phyloP scores from a whole-genome alignment of 2,888 invertebrate species.

The Xanthorhoe spadicearia region DNA sequence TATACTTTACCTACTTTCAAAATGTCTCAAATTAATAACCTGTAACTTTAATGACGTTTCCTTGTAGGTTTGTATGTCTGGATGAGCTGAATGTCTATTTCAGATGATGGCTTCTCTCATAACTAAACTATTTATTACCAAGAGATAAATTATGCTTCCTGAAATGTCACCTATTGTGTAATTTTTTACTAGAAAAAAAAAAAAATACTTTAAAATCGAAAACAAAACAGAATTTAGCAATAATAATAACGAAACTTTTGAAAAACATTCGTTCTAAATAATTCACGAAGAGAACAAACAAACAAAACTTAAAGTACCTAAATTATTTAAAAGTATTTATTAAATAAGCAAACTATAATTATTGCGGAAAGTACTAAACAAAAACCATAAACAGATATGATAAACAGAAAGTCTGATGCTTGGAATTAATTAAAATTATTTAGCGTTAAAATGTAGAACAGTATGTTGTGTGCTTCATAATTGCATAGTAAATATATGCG shows the following conservation, averaged over 20 bases:
- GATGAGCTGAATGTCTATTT: background rate
- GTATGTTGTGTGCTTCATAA: constrained; percentile 46
- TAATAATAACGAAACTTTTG: too few relatives aligned
- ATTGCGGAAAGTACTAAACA: constrained; percentile 24
- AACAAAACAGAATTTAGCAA: too few relatives aligned
- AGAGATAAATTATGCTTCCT: too few relatives aligned
- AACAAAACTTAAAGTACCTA: background rate
- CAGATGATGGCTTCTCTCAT: background rate
- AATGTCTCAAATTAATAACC: too few relatives aligned
- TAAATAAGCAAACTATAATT: constrained; percentile 2
- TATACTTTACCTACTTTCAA: too few relatives aligned
- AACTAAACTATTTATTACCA: background rate
- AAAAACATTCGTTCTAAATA: too few relatives aligned
- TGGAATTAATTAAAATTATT: constrained; percentile 45
- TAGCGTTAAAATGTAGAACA: constrained; percentile 42
- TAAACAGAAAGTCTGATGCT: constrained; percentile 39
- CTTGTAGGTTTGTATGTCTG: too few relatives aligned
- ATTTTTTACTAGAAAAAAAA: too few relatives aligned
- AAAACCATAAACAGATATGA: constrained; percentile 37
- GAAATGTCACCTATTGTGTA: too few relatives aligned
- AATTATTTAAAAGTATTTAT: background rate
- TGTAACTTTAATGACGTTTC: too few relatives aligned
- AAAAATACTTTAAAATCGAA: too few relatives aligned
- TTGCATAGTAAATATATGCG: constrained; percentile 70
- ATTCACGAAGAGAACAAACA: too few relatives aligned